Base-by-base conservation (phyloP, 2,113 vertebrate genomes). In the Hyla sarda region DNA sequence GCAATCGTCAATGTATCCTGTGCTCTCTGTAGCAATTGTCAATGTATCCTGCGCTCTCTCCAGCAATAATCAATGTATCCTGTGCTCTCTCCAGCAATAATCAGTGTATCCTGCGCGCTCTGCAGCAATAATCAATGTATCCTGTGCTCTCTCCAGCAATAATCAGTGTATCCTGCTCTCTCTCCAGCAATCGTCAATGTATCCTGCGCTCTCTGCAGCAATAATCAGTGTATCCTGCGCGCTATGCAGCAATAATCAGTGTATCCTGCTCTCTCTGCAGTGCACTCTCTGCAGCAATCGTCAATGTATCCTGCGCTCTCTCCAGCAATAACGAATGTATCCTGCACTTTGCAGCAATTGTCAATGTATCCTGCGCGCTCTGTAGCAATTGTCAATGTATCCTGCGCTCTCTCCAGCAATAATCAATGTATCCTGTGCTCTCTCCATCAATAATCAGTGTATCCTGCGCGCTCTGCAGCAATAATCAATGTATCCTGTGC, bases 181-280 rank as follows among this genome's bases (percentile, higher is more conserved):
- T n/a, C n/a, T n/a, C n/a, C n/a, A n/a, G n/a, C n/a, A n/a, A n/a
- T n/a, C 50, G 28, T 32, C 60, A 77, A 45, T 32, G 34, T 69
- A 6, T 10, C 65, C 65, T 3, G 34, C 54, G 30, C 73, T 67
- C 19, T 9, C 8, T 30, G 62, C 3, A 1, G 41, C 34, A 47
- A 86, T 86, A 75, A 72, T 50, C 56, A 11, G 21, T 58, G 25
- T 72, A 28, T 56, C 32, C 62, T 7, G n/a, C n/a, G n/a, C n/a
- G n/a, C n/a, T n/a, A n/a, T n/a, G n/a, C n/a, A n/a, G n/a, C n/a
- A n/a, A n/a, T n/a, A n/a, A 19, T 32, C 60, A 77, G 45, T 32
- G 34, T 69, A 6, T 10, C 65, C 65, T 3, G 34, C 54, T n/a
- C n/a, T n/a, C n/a, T n/a, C n/a, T n/a, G n/a, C n/a, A n/a, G n/a